These are phyloP conservation scores for Chunga burmeisteri DNA, from an alignment of 2,113 vertebrate genomes.

Conservation along the genomic window DNA sequence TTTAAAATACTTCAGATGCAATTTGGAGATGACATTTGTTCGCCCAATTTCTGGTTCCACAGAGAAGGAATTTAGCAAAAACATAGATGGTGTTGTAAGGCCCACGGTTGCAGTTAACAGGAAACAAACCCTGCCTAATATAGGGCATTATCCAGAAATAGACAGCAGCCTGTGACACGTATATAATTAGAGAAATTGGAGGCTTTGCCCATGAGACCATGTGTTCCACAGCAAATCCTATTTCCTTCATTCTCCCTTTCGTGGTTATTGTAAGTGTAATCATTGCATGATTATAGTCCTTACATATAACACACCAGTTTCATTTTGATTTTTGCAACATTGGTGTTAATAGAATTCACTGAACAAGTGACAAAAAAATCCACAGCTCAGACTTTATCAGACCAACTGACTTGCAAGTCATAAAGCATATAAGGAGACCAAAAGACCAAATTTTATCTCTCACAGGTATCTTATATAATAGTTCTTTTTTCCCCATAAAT, in stretches of 20 bases:
- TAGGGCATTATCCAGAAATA: constrained; percentile 5
- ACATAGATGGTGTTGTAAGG: neutral
- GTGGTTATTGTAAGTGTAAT: neutral
- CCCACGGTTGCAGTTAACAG: neutral
- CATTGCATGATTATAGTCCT: neutral
- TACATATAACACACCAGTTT: neutral
- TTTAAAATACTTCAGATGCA: constrained; percentile 34
- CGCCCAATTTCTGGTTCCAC: neutral
- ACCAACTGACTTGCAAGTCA: neutral
- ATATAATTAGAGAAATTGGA: constrained; percentile 36
- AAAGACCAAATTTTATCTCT: neutral
- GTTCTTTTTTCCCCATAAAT: neutral
- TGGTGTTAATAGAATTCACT: neutral
- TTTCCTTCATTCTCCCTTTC: constrained; percentile 12
- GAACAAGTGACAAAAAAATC: neutral
- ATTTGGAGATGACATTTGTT: constrained; percentile 16
- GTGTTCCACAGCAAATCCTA: constrained; percentile 7
- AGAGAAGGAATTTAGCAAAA: constrained; percentile 21
- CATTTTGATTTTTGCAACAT: neutral
- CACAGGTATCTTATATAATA: neutral
- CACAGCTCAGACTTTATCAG: neutral
- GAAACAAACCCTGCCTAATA: neutral
- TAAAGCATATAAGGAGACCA: neutral
- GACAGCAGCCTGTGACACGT: neutral
- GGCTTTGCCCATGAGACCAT: constrained; percentile 10